These are phyloP conservation scores for Aphodius sticticus DNA, from an alignment of 2,888 invertebrate species.

Conservation along the genomic window DNA sequence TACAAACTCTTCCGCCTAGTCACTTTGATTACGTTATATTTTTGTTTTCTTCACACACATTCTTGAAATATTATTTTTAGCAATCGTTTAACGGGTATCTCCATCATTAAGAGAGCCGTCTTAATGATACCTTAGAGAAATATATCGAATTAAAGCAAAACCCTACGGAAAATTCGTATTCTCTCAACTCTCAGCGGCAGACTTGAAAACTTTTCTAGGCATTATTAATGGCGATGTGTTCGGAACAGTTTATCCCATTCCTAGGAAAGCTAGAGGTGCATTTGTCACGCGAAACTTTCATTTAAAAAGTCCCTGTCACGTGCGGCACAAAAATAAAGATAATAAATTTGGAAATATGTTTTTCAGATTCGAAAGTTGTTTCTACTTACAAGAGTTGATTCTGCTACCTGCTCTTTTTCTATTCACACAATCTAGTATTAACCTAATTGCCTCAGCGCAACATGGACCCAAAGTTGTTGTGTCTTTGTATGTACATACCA, in stretches of 20 bases:
- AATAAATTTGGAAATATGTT: background rate
- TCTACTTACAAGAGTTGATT: too few relatives aligned
- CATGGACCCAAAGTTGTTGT: too few relatives aligned
- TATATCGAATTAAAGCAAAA: too few relatives aligned
- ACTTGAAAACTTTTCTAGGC: background rate
- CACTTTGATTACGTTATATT: background rate
- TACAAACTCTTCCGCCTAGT: background rate
- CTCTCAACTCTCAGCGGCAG: background rate
- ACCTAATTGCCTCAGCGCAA: too few relatives aligned
- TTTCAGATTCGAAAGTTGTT: background rate
- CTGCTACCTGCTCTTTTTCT: too few relatives aligned
- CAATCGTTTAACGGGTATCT: background rate
- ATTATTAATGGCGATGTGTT: conserved; percentile 4
- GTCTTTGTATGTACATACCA: too few relatives aligned
- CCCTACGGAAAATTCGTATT: background rate
- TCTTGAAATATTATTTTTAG: background rate
- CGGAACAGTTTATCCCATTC: background rate
- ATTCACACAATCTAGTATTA: too few relatives aligned
- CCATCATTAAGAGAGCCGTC: background rate
- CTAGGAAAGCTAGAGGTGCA: background rate
- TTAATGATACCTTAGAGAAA: background rate
- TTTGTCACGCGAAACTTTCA: background rate
- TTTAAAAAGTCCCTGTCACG: background rate
- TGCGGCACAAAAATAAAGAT: background rate
- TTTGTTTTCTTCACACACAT: background rate